Percentiles rank a stretch among this genome's conserved stretches.
phyloP scores from a whole-genome alignment of 2,113 vertebrate species.

The Coptodon bakossiorum region DNA sequence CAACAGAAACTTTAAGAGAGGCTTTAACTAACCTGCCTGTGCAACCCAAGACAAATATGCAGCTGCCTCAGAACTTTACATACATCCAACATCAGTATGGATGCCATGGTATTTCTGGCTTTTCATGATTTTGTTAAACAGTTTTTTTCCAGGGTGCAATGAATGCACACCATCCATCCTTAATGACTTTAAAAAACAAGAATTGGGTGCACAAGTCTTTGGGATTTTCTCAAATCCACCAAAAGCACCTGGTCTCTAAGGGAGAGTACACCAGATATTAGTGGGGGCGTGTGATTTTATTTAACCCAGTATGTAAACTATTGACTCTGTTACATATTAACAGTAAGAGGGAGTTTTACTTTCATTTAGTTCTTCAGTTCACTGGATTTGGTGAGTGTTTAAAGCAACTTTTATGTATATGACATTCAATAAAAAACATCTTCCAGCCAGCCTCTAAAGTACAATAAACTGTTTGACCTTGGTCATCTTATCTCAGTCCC shows the following conservation, averaged over 20 bases:
- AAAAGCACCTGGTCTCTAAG: not conserved
- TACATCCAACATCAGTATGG: not conserved
- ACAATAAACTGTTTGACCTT: not conserved
- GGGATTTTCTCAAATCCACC: not conserved
- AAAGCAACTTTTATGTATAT: not conserved
- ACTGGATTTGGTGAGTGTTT: not conserved
- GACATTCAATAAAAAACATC: not conserved
- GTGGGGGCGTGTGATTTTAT: not conserved
- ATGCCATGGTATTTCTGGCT: not conserved
- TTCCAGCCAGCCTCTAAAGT: not conserved
- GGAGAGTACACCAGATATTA: not conserved
- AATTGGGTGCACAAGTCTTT: fast-evolving
- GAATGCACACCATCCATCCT: not conserved
- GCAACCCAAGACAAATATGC: not conserved
- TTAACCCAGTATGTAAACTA: not conserved
- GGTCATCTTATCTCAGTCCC: not conserved
- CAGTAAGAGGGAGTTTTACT: not conserved
- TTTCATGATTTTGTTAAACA: not conserved
- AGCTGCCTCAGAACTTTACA: not conserved
- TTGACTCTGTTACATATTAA: not conserved
- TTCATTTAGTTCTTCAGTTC: not conserved
- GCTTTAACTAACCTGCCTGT: not conserved
- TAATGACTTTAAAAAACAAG: not conserved
- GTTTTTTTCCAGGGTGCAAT: not conserved
- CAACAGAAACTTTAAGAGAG: not conserved